phyloP scores from a whole-genome alignment of 1,140 invertebrate genomes.

The Piezodorus guildinii region DNA sequence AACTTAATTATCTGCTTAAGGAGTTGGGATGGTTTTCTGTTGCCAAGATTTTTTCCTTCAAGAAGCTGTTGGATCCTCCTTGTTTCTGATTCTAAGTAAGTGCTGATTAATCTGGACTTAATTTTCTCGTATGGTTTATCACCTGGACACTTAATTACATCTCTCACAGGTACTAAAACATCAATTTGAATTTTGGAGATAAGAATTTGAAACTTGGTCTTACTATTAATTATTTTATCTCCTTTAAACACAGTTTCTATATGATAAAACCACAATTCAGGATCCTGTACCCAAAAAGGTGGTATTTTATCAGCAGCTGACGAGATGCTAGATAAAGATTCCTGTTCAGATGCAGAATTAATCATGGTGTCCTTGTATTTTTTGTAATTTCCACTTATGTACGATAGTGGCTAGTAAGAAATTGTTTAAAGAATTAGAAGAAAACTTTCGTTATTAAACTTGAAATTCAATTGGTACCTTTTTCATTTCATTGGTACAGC shows the following conservation, averaged over 20 bases:
- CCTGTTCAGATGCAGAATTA: too few relatives aligned
- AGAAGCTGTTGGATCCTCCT: not conserved
- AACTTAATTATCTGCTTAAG: not conserved
- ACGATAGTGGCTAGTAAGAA: too few relatives aligned
- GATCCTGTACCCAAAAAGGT: not conserved
- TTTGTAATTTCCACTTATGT: too few relatives aligned
- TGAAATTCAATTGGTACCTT: too few relatives aligned
- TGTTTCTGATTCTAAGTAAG: not conserved
- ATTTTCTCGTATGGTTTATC: not conserved
- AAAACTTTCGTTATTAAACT: too few relatives aligned
- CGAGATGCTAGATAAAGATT: too few relatives aligned
- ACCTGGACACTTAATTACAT: not conserved
- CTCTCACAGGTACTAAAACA: not conserved
- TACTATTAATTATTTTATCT: not conserved
- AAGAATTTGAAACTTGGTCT: not conserved
- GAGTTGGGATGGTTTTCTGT: not conserved
- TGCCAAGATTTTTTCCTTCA: not conserved
- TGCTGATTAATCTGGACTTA: not conserved
- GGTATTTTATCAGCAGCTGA: not conserved
- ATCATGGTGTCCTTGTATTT: too few relatives aligned
- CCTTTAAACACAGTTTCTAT: not conserved
- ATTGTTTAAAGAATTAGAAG: too few relatives aligned
- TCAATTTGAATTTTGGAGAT: not conserved
- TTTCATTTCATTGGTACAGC: too few relatives aligned
- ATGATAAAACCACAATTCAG: not conserved